Evolutionary conservation across 2,113 vertebrate genomes (phyloP).

Genomic region (Gadus chalcogrammus): DNA sequence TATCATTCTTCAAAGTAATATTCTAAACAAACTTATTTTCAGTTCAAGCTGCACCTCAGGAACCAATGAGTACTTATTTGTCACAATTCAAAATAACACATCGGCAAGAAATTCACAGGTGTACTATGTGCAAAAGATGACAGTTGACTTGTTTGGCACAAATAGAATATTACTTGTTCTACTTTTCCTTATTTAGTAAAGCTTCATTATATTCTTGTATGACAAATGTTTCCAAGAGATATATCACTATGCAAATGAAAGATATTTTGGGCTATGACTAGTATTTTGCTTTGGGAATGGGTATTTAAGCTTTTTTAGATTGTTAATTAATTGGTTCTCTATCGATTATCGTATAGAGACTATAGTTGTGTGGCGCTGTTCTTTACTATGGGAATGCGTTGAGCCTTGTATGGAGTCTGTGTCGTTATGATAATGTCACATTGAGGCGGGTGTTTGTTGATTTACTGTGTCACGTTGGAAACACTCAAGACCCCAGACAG

Average conservation of each 20-base stretch:
- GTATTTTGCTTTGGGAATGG: conserved; percentile 48
- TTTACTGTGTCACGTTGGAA: conserved; percentile 5
- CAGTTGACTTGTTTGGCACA: neutral
- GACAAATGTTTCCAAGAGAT: conserved; percentile 29
- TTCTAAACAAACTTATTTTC: too few relatives aligned
- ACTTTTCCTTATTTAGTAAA: conserved; percentile 52
- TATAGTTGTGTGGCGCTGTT: conserved; percentile 15
- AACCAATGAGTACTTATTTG: too few relatives aligned
- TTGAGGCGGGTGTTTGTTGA: conserved; percentile 8
- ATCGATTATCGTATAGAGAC: conserved; percentile 1
- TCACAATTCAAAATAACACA: too few relatives aligned
- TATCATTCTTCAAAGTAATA: too few relatives aligned
- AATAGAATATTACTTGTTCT: conserved; percentile 19
- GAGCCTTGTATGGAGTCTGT: conserved; percentile 11
- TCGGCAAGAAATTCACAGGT: too few relatives aligned
- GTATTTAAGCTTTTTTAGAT: conserved; percentile 62
- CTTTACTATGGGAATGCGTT: conserved; percentile 19
- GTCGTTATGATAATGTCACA: conserved; percentile 15
- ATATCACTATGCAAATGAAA: conserved; percentile 61
- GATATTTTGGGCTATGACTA: conserved; percentile 33
- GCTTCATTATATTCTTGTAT: conserved; percentile 34
- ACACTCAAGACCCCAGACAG: neutral
- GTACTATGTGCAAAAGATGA: too few relatives aligned
- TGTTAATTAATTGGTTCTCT: conserved; percentile 33
- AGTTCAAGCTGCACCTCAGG: too few relatives aligned